Conservation (phyloP, 2,113 vertebrate genomes). For the Tilapia sparmanii region DNA sequence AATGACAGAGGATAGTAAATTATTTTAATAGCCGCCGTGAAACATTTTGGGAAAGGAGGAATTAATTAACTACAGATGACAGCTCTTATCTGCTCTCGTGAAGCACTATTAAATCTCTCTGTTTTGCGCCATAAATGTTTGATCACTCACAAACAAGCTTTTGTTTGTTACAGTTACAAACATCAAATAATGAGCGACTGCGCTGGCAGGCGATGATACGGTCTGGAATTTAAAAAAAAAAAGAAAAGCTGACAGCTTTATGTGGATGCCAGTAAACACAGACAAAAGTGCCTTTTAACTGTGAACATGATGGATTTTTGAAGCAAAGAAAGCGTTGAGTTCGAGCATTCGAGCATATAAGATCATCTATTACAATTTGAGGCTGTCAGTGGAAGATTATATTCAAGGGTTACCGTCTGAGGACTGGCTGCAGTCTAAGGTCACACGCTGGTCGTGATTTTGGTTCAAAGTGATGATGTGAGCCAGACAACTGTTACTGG, state of each 20-base stretch:
- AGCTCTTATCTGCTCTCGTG: background rate
- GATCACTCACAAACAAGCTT: background rate
- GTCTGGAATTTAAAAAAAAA: background rate
- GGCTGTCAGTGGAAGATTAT: constrained; percentile 15
- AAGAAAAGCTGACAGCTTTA: background rate
- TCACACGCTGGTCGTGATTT: background rate
- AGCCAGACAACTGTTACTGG: background rate
- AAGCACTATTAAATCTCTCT: background rate
- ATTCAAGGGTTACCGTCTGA: background rate
- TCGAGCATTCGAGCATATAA: background rate
- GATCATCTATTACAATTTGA: constrained; percentile 24
- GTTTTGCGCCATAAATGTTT: background rate
- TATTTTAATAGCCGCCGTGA: background rate
- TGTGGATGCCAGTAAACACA: background rate
- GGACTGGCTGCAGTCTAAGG: background rate
- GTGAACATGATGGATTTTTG: constrained; percentile 8
- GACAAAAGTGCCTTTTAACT: background rate
- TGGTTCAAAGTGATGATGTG: background rate
- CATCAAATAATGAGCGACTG: background rate
- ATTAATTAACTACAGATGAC: background rate
- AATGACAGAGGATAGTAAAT: background rate
- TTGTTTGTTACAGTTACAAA: background rate
- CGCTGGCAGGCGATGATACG: background rate
- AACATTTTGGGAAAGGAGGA: background rate
- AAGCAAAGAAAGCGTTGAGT: background rate